Evolutionary conservation across 2,888 invertebrate species (phyloP).

Genomic region (Villa cingulata): DNA sequence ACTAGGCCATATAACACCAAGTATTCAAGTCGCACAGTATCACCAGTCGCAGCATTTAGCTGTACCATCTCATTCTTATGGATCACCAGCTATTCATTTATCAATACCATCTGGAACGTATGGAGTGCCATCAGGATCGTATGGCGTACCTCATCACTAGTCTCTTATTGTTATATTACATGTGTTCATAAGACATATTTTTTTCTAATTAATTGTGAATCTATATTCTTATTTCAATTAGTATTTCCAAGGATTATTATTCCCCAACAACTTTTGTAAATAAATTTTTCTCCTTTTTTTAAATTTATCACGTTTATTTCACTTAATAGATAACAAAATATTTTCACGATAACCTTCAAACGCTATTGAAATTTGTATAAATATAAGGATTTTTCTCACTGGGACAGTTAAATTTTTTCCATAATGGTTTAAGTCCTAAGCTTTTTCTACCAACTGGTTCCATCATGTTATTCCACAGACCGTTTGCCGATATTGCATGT

Average conservation of each 20-base stretch:
- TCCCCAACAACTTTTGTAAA: conserved; percentile 3
- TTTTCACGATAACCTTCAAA: not conserved
- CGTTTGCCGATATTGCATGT: conserved; percentile 29
- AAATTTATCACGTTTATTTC: not conserved
- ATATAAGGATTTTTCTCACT: conserved; percentile 36
- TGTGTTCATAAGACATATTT: not conserved
- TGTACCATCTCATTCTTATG: conserved; percentile 43
- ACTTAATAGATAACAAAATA: not conserved
- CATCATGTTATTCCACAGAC: conserved; percentile 42
- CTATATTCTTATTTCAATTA: too few relatives aligned
- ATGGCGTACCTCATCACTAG: conserved; percentile 4
- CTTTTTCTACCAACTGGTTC: conserved; percentile 38
- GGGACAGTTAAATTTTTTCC: conserved; percentile 37
- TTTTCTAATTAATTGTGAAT: too few relatives aligned
- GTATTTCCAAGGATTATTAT: too few relatives aligned
- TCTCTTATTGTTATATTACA: not conserved
- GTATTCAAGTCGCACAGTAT: conserved; percentile 68
- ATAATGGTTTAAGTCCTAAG: conserved; percentile 23
- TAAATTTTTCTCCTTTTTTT: conserved; percentile 3
- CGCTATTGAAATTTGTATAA: conserved; percentile 23
- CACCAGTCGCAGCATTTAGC: conserved; percentile 46
- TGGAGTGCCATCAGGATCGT: conserved; percentile 13
- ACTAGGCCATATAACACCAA: conserved; percentile 64
- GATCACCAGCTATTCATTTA: conserved; percentile 36
- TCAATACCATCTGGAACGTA: conserved; percentile 11